Conservation (phyloP, 1,140 invertebrate species). For the Platyscapa corneri region DNA sequence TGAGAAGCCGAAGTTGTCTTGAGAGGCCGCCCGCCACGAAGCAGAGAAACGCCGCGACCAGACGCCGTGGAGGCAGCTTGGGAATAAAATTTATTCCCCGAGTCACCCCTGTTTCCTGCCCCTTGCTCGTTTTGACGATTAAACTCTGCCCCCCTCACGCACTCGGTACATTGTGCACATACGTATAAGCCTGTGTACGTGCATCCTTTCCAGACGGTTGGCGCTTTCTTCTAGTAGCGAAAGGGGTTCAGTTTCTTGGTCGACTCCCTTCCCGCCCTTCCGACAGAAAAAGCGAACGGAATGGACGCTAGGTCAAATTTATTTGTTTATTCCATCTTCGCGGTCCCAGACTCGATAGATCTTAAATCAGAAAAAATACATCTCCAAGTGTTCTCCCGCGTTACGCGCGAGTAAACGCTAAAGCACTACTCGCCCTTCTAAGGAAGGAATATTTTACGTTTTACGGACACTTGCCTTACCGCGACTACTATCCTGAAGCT, state of each 20-base stretch:
- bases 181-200: not conserved
- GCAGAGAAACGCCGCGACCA: not conserved
- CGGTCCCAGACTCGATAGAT: not conserved
- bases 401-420: not conserved
- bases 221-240: not conserved
- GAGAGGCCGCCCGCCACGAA: not conserved
- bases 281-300: not conserved
- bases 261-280: not conserved
- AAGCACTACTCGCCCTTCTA: not conserved
- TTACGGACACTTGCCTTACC: slow-evolving; percentile 9
- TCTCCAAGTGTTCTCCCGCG: not conserved
- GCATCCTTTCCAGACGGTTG: not conserved
- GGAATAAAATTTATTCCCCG: slow-evolving; percentile 23
- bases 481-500: not conserved
- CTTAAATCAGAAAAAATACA: slow-evolving; percentile 36
- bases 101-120: not conserved
- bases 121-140: not conserved
- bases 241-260: not conserved
- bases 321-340: slow-evolving; percentile 47
- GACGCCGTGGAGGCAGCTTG: not conserved
- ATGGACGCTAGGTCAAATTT: slow-evolving; percentile 14
- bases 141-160: not conserved
- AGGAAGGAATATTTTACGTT: slow-evolving; percentile 37
- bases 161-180: not conserved
- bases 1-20: not conserved